Evolutionary conservation across 2,797 vertebrate genomes (phyloP).

Genomic region (Siniperca scherzeri): DNA sequence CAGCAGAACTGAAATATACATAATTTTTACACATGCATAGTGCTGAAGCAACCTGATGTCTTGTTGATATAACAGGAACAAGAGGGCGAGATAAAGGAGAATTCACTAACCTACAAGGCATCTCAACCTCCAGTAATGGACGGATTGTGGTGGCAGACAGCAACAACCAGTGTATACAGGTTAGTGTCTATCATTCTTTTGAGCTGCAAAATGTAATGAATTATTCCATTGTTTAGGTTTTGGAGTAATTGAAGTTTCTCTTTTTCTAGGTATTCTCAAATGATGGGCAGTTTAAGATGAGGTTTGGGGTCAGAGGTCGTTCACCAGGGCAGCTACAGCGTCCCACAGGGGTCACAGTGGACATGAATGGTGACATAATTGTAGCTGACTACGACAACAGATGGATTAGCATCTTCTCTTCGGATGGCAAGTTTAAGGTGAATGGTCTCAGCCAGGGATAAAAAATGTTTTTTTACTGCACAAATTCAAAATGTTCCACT

Average conservation of each 20-base stretch:
- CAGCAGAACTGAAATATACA: background rate
- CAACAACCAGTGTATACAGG: constrained; percentile 98
- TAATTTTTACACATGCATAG: background rate
- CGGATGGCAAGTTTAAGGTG: constrained; percentile 98
- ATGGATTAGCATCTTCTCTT: constrained; percentile 98
- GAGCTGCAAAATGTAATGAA: background rate
- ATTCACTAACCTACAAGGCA: constrained; percentile 97
- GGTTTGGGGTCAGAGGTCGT: constrained; percentile 95
- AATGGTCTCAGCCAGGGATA: background rate
- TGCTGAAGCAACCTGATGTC: background rate
- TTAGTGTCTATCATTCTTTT: constrained; percentile 48
- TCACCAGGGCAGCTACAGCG: constrained; percentile 97
- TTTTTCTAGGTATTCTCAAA: constrained; percentile 91
- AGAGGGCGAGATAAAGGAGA: constrained; percentile 95
- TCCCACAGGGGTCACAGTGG: constrained; percentile 94
- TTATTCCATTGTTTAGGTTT: background rate
- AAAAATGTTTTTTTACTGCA: background rate
- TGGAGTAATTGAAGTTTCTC: background rate
- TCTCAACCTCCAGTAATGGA: constrained; percentile 91
- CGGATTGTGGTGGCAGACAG: constrained; percentile 97
- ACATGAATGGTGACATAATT: constrained; percentile 95
- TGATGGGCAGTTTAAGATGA: constrained; percentile 95
- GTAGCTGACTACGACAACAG: constrained; percentile 97
- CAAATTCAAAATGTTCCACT: background rate
- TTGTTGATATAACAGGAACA: constrained; percentile 83